Conservation (phyloP, 2,888 invertebrate species). For the Biston betularia region DNA sequence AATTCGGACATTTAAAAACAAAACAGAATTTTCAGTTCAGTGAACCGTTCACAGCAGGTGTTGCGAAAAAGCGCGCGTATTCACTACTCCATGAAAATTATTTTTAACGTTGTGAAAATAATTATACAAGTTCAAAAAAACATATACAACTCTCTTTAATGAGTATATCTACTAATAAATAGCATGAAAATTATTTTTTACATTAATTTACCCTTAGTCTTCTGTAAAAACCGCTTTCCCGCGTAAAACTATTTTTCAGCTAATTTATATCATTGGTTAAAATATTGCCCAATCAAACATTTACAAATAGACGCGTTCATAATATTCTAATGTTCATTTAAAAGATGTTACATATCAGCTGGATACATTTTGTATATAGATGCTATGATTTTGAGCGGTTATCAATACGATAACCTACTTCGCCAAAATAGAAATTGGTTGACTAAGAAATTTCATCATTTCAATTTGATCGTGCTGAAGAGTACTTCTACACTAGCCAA, state of each 20-base stretch:
- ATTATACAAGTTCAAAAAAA: neutral
- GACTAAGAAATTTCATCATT: too few species aligned
- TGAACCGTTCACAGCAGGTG: constrained; percentile 46
- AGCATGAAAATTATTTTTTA: neutral
- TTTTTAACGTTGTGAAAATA: neutral
- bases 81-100: neutral
- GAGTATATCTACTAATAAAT: neutral
- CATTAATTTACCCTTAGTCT: neutral
- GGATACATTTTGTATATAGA: neutral
- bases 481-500: too few species aligned
- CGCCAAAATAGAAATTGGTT: too few species aligned
- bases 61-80: constrained; percentile 48
- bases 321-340: neutral
- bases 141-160: neutral
- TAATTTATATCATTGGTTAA: constrained; percentile 10
- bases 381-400: too few species aligned
- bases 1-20: constrained; percentile 35
- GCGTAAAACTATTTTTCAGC: neutral
- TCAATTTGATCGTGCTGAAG: too few species aligned
- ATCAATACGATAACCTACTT: too few species aligned
- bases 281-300: constrained; percentile 1
- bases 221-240: constrained; percentile 3
- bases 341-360: neutral
- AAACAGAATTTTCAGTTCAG: constrained; percentile 37
- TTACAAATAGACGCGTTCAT: constrained; percentile 12